Conservation (phyloP, 2,113 vertebrate genomes). For the Pelvicachromis taeniatus region DNA sequence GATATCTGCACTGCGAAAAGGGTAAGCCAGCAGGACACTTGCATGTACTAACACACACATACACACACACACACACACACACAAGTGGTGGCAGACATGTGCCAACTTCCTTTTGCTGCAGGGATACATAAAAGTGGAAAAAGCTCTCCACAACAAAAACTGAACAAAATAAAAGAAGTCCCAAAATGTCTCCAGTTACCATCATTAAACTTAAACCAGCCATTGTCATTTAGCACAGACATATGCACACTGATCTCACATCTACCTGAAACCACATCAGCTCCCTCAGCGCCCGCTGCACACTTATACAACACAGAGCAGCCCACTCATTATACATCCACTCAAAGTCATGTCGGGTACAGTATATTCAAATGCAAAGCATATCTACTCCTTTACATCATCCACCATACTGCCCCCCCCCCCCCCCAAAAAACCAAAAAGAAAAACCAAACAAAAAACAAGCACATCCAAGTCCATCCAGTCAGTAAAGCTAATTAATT, state of each 20-base stretch:
- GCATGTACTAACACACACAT: not conserved
- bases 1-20: conserved; percentile 42
- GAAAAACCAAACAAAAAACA: not conserved
- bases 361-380: not conserved
- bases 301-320: not conserved
- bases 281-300: not conserved
- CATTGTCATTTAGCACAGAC: not conserved
- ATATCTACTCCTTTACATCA: not conserved
- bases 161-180: not conserved
- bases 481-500: not conserved
- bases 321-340: not conserved
- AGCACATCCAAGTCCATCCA: not conserved
- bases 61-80: not conserved
- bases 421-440: not conserved
- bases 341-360: not conserved
- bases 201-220: not conserved
- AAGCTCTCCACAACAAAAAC: not conserved
- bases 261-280: not conserved
- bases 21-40: conserved; percentile 16
- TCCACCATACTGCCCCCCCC: not conserved
- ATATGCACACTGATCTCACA: not conserved
- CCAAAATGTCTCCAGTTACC: not conserved
- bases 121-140: not conserved
- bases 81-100: not conserved
- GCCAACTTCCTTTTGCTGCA: not conserved